Evolutionary conservation across 2,113 vertebrate species (phyloP), one percentile per base, ranked within the genome.

Genomic region (Periophthalmodon schlosseri): DNA sequence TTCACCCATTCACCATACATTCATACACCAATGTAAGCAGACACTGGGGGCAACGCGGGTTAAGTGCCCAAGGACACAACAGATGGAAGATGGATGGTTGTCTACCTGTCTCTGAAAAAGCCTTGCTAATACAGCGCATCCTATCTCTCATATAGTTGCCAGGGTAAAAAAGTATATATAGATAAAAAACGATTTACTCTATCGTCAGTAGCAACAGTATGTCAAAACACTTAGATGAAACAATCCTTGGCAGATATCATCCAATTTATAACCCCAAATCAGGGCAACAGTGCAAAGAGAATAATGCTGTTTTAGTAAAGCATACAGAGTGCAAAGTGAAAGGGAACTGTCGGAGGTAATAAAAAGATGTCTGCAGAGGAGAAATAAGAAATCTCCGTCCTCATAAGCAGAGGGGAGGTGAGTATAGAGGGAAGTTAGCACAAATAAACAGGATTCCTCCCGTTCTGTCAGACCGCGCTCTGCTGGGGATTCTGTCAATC

Each of bases 401-500:
- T 63, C 20, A 73, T 71, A 76, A 86, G 75, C 24, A 77, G n/a
- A 72, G 21, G 21, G 60, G 46, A 58, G 36, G 68, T 44, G 24
- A 67, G 21, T 14, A n/a, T n/a, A 77, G 47, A 12, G 52, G 74
- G 68, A 72, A 34, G 77, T 84, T 58, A 36, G 52, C 58, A 52
- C 14, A 65, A 34, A 68, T 70, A 60, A 79, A 73, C 14, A 10
- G 36, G 46, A 57, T 69, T n/a, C 57, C 50, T 39, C 68, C 69
- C n/a, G 44, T 69, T 61, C 12, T 75, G 61, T 72, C 80, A 70
- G 23, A 54, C 49, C 46, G 10, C 1, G 23, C 28, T 68, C 73
- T 79, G 34, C 18, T 1, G 63, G 66, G 69, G 57, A 24, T 58
- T 83, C 4, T 58, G 58, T 78, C 73, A 80, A 21, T 80, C 80